Evolutionary conservation across 2,888 invertebrate species (phyloP).

Genomic region (Argyra leucocephala): DNA sequence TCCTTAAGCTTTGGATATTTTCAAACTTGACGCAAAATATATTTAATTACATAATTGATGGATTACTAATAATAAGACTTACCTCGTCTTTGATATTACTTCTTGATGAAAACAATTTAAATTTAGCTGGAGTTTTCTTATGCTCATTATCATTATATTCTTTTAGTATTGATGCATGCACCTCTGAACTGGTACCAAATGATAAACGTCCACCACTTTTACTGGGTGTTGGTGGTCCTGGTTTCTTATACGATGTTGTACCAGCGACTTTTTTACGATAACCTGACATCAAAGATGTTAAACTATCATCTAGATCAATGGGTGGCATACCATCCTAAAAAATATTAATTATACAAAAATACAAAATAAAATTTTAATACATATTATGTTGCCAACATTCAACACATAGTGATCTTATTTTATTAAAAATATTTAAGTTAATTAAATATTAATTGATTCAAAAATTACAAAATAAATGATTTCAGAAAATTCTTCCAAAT

Average conservation of each 20-base stretch:
- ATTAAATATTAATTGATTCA: no score
- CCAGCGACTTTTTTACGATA: constrained; percentile 48
- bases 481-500: no score
- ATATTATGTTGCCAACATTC: no score
- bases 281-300: constrained; percentile 40
- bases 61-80: no score
- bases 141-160: constrained; percentile 43
- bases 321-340: constrained; percentile 32
- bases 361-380: no score
- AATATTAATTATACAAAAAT: no score
- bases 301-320: constrained; percentile 36
- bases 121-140: constrained; percentile 56
- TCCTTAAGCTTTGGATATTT: no score
- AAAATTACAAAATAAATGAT: no score
- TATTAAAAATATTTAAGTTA: no score
- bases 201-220: constrained; percentile 69
- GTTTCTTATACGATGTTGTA: constrained; percentile 69
- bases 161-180: constrained; percentile 50
- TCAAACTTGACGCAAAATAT: no score
- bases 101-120: constrained; percentile 51
- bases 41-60: no score
- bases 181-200: constrained; percentile 41
- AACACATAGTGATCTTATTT: no score
- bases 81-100: constrained; percentile 44
- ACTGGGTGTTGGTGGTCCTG: constrained; percentile 79